These are phyloP conservation scores for Chaitophorus viminalis DNA, from an alignment of 2,888 invertebrate genomes.

Conservation along the genomic window DNA sequence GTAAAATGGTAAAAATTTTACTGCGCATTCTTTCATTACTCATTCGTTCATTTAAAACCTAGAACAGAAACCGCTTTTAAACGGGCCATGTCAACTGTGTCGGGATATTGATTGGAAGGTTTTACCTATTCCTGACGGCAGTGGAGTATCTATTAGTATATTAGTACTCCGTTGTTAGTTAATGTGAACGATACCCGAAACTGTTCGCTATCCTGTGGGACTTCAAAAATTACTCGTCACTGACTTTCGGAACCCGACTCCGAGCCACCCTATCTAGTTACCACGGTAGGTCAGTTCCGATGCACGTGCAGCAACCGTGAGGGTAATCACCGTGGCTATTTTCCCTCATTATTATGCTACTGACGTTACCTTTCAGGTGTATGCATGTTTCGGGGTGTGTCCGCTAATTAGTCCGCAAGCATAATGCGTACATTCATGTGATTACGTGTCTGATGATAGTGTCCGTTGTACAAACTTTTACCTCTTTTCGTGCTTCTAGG, in stretches of 20 bases:
- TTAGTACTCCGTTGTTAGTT: not conserved
- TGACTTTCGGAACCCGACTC: conserved; percentile 26
- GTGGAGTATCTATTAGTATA: not conserved
- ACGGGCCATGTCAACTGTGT: not conserved
- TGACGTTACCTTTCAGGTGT: conserved; percentile 27
- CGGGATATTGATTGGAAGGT: conserved; percentile 16
- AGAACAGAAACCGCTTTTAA: not conserved
- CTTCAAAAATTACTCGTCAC: not conserved
- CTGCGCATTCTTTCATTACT: not conserved
- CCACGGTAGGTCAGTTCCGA: conserved; percentile 31
- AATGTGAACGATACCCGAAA: conserved; percentile 38
- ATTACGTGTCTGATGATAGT: conserved; percentile 37
- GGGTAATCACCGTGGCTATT: conserved; percentile 14
- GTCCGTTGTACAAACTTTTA: not conserved
- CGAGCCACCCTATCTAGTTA: conserved; percentile 26
- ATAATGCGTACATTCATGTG: not conserved
- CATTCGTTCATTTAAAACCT: not conserved
- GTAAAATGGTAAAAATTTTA: too few species aligned
- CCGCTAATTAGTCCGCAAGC: conserved; percentile 18
- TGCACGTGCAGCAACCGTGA: not conserved
- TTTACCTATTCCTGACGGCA: not conserved
- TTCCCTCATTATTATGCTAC: conserved; percentile 28
- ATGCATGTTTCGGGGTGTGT: not conserved
- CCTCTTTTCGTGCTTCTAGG: not conserved
- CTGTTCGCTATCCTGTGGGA: not conserved